Base-by-base conservation (phyloP, 2,113 vertebrate genomes). In the Dipodomys stephensi region DNA sequence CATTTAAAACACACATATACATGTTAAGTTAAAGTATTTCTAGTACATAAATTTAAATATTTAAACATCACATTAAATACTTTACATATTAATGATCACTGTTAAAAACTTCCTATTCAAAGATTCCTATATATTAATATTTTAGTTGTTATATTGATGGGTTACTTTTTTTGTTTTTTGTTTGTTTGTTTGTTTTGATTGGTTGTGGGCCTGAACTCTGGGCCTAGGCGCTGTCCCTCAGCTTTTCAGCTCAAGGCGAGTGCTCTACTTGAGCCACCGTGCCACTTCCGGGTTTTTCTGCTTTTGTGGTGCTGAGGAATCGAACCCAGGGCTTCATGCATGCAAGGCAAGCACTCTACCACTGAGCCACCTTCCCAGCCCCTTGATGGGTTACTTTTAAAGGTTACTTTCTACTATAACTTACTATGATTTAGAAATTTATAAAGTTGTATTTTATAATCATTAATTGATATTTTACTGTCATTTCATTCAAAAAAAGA, bases 11-110 rank as follows among this genome's bases (percentile, higher is more conserved):
- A 89, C 8, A 83, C 12, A 53, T 7, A 53, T 7, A 79, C 10
- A 30, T 16, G 39, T 79, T 93, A 96, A 90, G 71, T 72, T 6
- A 87, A 95, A 88, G 92, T 71, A 91, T 73, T 86, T 71, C 49
- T 53, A 86, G 15, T 39, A 88, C 10, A n/a, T 32, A 89, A 22
- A 74, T 27, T 69, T 88, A 81, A 90, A 84, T 87, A 89, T 32
- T 53, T 74, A 30, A 62, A 20, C 53, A 77, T 69, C 20, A 93
- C 10, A 92, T n/a, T 86, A 79, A 90, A 92, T 78, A 53, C 35
- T 92, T 88, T 27, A 81, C n/a, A 87, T 46, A 64, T 65, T 28
- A 80, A 12, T 93, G 87, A 77, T 30, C 23, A 69, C 6, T 82
- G 0, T 6, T 62, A 83, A 90, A n/a, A 92, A 62, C 9, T 86